Evolutionary conservation across 1,140 invertebrate species (phyloP).

Genomic region (Platyura marginata): DNA sequence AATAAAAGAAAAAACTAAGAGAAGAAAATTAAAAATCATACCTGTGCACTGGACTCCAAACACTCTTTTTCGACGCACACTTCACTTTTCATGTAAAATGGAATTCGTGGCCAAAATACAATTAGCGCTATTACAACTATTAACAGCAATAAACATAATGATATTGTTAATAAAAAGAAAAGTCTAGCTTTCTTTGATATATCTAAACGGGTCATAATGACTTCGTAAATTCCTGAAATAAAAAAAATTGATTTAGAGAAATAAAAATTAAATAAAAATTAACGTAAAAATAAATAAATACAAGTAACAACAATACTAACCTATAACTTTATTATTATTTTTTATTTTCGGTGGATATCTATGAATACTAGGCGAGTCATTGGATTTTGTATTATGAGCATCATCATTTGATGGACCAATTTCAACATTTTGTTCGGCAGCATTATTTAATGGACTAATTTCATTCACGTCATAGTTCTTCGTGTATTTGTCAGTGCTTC

Average conservation of each 20-base stretch:
- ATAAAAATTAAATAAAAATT: too few relatives aligned
- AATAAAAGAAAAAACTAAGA: too few relatives aligned
- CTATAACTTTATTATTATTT: too few relatives aligned
- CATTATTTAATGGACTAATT: conserved; percentile 1
- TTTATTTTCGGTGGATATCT: too few relatives aligned
- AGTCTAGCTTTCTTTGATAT: neutral
- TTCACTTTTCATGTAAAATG: conserved; percentile 18
- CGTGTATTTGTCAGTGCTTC: neutral
- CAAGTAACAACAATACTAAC: too few relatives aligned
- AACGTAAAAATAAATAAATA: too few relatives aligned
- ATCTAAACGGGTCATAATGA: neutral
- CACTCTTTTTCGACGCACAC: conserved; percentile 21
- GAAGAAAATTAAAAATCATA: too few relatives aligned
- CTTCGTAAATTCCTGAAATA: neutral
- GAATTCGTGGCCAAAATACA: conserved; percentile 22
- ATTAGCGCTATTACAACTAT: conserved; percentile 19
- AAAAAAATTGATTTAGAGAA: too few relatives aligned
- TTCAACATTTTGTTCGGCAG: too few relatives aligned
- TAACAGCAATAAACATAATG: conserved; percentile 16
- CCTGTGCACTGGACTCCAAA: conserved; percentile 17
- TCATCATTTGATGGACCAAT: too few relatives aligned
- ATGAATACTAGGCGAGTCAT: too few relatives aligned
- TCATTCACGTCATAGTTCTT: neutral
- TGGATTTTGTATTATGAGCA: too few relatives aligned
- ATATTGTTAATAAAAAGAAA: neutral